Conservation (phyloP, 2,888 invertebrate genomes). For the Apotomis betuletana region DNA sequence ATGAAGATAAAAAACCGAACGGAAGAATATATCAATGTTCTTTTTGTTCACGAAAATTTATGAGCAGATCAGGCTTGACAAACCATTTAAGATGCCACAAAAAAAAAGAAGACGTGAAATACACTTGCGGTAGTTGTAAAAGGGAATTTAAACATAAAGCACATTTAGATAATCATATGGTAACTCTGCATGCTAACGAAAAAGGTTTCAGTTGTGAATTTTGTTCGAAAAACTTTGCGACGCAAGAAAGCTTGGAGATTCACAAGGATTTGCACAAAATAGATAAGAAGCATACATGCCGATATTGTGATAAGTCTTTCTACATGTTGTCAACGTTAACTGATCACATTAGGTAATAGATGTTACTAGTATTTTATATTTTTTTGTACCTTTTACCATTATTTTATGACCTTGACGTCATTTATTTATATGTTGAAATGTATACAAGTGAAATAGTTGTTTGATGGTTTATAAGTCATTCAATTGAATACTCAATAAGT, state of each 20-base stretch:
- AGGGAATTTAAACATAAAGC: slow-evolving; percentile 83
- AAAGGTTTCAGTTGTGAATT: slow-evolving; percentile 73
- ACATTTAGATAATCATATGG: slow-evolving; percentile 80
- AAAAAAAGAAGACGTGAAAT: slow-evolving; percentile 56
- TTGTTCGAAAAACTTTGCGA: slow-evolving; percentile 72
- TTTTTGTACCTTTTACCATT: too few species aligned
- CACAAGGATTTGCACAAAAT: slow-evolving; percentile 77
- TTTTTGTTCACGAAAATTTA: slow-evolving; percentile 68
- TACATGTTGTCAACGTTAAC: slow-evolving; percentile 83
- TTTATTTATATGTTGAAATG: too few species aligned
- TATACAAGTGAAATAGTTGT: too few species aligned
- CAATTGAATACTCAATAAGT: too few species aligned
- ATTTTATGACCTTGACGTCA: too few species aligned
- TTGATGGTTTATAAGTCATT: too few species aligned
- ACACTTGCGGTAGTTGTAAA: slow-evolving; percentile 67
- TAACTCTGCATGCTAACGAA: slow-evolving; percentile 72
- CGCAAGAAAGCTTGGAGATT: slow-evolving; percentile 68
- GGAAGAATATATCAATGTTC: slow-evolving; percentile 59
- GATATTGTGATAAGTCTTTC: slow-evolving; percentile 70
- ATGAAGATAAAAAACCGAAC: slow-evolving; percentile 40
- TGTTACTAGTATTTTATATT: too few species aligned
- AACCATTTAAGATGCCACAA: slow-evolving; percentile 67
- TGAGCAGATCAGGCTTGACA: slow-evolving; percentile 60
- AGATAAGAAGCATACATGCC: slow-evolving; percentile 79
- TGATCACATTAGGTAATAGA: slow-evolving; percentile 76